Evolutionary conservation across 1,140 invertebrate species (phyloP), one percentile per base, ranked within the genome.

Genomic region (Rhopalosiphum maidis): DNA sequence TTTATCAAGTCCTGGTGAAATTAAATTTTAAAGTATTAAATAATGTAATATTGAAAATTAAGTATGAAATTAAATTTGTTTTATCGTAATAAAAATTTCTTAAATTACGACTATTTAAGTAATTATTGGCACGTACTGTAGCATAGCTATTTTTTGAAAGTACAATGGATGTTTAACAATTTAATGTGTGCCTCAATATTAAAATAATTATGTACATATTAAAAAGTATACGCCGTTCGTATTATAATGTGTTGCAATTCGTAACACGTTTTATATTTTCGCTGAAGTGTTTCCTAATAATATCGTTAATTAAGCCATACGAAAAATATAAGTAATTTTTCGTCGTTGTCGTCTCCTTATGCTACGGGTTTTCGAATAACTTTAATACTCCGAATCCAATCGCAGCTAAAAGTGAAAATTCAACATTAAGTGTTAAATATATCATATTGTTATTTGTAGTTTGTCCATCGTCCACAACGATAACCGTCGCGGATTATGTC

Each of bases 361-460:
- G 7, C 68, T 41, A 48, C 30, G 22, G 46, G n/a, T 92, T 92
- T 92, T 85, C 60, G 55, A 48, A 92, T 85, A 51, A 91, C 60
- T 77, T n/a, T 92, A 92, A 92, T 85, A 25, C 21, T 85, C 91
- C 91, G 91, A 85, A 92, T 83, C 91, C 9, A 92, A 92, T 92
- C n/a, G 60, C 23, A 15, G 7, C 41, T 55, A 91, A 91, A 91
- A 91, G 77, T 92, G 60, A 92, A 82, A 82, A 92, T 83, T 48
- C n/a, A 9, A n/a, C 37, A 82, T 48, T 6, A 18, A n/a, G 30
- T 77, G n/a, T 77, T n/a, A 77, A 77, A 77, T 77, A 77, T 77
- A 77, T n/a, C 22, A 41, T 46, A 22, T 77, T 77, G 48, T 46
- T 22, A 15, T 54, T 60, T 91, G 37, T 91, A 43, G 25, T 46